Conservation (phyloP, 2,113 vertebrate species). For the Gobiocypris rarus region DNA sequence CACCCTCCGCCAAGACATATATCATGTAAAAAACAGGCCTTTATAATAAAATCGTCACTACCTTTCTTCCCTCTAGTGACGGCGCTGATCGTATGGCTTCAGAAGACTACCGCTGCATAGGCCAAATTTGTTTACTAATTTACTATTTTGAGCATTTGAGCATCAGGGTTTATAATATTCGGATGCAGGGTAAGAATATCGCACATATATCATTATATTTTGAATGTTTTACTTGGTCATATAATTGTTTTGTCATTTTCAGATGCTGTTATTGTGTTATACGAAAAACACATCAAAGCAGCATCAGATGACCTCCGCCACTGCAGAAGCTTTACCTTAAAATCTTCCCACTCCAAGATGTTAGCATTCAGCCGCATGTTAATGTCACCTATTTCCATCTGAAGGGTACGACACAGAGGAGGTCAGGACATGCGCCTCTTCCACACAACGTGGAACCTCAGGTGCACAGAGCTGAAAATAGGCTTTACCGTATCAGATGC, state of each 20-base stretch:
- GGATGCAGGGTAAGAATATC: too few relatives aligned
- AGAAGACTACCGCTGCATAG: too few relatives aligned
- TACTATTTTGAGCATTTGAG: too few relatives aligned
- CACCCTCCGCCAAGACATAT: too few relatives aligned
- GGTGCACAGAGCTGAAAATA: constrained; percentile 44
- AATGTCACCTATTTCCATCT: constrained; percentile 50
- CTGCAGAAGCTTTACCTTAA: constrained; percentile 15
- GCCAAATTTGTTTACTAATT: too few relatives aligned
- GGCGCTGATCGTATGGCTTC: too few relatives aligned
- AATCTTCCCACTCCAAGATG: neutral
- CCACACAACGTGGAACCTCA: constrained; percentile 5
- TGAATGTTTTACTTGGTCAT: neutral
- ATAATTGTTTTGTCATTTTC: neutral
- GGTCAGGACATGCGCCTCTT: constrained; percentile 2
- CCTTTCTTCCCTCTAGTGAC: too few relatives aligned
- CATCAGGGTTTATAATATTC: too few relatives aligned
- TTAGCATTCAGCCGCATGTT: constrained; percentile 35
- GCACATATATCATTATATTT: too few relatives aligned
- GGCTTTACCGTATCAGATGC: constrained; percentile 50
- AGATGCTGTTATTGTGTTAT: neutral
- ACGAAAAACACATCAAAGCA: neutral
- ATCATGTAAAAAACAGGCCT: too few relatives aligned
- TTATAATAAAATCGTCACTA: too few relatives aligned
- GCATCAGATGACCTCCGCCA: neutral
- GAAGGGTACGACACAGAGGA: constrained; percentile 28